phyloP scores from a whole-genome alignment of 2,797 vertebrate species.

The Chelonia mydas region DNA sequence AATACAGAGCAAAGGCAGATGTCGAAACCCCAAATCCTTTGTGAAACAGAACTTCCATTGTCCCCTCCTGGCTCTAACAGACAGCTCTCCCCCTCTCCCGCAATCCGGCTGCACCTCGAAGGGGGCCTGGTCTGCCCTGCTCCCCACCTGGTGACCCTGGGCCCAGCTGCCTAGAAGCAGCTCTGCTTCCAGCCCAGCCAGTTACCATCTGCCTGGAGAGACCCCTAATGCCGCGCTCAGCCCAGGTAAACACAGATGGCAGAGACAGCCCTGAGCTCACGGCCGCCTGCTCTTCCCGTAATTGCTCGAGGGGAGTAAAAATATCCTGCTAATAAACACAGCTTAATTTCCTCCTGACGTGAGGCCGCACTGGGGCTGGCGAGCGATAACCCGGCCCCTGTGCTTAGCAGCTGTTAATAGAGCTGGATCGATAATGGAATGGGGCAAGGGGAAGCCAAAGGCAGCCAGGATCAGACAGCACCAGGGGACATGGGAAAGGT shows the following conservation, averaged over 20 bases:
- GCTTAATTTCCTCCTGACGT: not conserved
- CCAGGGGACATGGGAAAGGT: not conserved
- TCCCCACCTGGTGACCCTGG: no score
- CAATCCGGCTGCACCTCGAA: not conserved
- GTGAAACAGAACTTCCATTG: not conserved
- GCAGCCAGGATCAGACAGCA: not conserved
- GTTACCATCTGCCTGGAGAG: not conserved
- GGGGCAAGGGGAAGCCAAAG: not conserved
- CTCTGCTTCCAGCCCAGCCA: not conserved
- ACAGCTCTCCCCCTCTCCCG: not conserved
- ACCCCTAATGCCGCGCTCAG: not conserved
- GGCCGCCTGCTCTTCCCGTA: not conserved
- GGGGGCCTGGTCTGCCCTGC: not conserved
- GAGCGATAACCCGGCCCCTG: not conserved
- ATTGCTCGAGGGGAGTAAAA: not conserved
- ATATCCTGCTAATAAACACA: not conserved
- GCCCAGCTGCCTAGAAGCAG: not conserved
- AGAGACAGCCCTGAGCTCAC: not conserved
- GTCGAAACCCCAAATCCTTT: not conserved
- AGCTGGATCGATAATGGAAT: not conserved
- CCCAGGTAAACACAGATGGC: not conserved
- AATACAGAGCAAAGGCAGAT: not conserved
- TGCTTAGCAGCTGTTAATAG: not conserved
- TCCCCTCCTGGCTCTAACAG: not conserved
- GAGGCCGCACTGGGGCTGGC: not conserved